A percentile compares a stretch with the other conserved stretches of the same genome.
Evolutionary conservation across 2,797 vertebrate species (phyloP).

Genomic region (Argentina silus): DNA sequence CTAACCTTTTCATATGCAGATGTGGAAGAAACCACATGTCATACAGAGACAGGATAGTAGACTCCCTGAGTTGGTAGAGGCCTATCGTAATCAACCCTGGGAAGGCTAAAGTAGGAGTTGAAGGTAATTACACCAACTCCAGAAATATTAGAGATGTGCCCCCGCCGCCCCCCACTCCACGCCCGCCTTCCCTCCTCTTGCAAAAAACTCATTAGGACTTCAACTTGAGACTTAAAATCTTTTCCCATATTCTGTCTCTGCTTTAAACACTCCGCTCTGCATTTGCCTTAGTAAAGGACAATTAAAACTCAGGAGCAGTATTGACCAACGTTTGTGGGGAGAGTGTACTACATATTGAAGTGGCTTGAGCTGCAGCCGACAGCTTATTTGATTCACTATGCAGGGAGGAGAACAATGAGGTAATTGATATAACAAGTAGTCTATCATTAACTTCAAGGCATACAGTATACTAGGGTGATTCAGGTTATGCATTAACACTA

Average conservation of each 20-base stretch:
- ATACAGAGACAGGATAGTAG: conserved; percentile 8
- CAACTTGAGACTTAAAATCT: not conserved
- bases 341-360: too few species aligned
- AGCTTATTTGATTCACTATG: too few species aligned
- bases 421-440: too few species aligned
- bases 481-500: too few species aligned
- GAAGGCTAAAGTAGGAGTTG: conserved; percentile 14
- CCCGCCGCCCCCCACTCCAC: too few species aligned
- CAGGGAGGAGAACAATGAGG: too few species aligned
- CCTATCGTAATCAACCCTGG: conserved; percentile 6
- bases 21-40: not conserved
- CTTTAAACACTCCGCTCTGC: not conserved
- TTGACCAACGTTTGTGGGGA: too few species aligned
- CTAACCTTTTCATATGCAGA: conserved; percentile 7
- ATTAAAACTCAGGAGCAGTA: not conserved
- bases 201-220: not conserved
- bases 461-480: too few species aligned
- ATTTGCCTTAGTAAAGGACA: not conserved
- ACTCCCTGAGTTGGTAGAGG: conserved; percentile 4
- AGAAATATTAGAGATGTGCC: not conserved
- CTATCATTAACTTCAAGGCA: too few species aligned
- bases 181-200: not conserved
- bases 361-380: too few species aligned
- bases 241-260: not conserved
- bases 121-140: conserved; percentile 1